Evolutionary conservation across 2,888 invertebrate genomes (phyloP).

Genomic region (Habrosyne pyritoides): DNA sequence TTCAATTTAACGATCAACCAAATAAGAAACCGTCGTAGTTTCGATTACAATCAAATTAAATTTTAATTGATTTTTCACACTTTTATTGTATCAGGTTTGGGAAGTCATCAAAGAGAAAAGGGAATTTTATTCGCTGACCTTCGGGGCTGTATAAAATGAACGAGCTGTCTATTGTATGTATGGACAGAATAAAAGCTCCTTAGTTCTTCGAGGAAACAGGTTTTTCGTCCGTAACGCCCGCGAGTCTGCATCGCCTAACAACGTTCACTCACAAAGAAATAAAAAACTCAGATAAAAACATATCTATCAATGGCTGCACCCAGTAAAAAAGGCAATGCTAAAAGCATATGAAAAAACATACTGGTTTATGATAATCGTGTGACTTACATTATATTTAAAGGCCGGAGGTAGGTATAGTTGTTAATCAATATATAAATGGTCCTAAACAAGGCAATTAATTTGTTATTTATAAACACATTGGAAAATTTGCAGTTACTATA

Average conservation of each 20-base stretch:
- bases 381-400: background rate
- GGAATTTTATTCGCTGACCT: background rate
- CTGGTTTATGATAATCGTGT: background rate
- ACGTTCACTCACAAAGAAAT: conserved; percentile 32
- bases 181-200: conserved; percentile 35
- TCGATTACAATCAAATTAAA: background rate
- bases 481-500: too few relatives aligned
- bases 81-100: background rate
- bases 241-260: conserved; percentile 66
- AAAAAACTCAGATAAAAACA: conserved; percentile 50
- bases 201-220: conserved; percentile 54
- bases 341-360: conserved; percentile 7
- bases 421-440: background rate
- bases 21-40: background rate
- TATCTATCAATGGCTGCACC: conserved; percentile 38
- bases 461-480: too few relatives aligned
- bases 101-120: background rate
- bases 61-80: conserved; percentile 2
- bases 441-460: background rate
- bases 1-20: conserved; percentile 3
- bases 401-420: background rate
- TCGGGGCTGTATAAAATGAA: background rate
- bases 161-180: conserved; percentile 19
- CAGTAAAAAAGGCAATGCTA: conserved; percentile 20
- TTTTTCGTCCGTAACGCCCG: conserved; percentile 71